phyloP scores from a whole-genome alignment of 1,140 invertebrate species.

The Hydropsyche tenuis region DNA sequence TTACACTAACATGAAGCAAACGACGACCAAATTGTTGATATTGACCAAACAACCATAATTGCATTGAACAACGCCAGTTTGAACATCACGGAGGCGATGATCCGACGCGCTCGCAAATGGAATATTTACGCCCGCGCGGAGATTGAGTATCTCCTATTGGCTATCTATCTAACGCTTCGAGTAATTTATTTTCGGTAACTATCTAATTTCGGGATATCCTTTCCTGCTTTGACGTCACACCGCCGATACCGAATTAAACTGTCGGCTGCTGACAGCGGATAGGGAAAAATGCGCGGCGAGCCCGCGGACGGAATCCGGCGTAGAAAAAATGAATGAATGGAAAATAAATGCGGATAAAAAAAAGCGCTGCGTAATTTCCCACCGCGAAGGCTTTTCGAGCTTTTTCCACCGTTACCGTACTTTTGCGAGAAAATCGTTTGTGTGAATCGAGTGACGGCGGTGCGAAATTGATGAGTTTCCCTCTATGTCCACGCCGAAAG shows the following conservation, averaged over 20 bases:
- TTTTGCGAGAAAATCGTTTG: neutral
- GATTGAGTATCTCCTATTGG: slow-evolving; percentile 1
- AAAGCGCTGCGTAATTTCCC: too few relatives aligned
- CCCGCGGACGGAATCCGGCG: neutral
- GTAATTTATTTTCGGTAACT: slow-evolving; percentile 48
- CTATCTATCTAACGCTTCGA: slow-evolving; percentile 16
- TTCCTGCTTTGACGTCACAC: slow-evolving; percentile 19
- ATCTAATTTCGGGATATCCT: slow-evolving; percentile 45
- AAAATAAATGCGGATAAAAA: neutral
- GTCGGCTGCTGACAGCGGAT: slow-evolving; percentile 41
- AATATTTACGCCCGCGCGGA: slow-evolving; percentile 19
- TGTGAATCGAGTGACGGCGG: neutral
- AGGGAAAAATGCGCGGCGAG: slow-evolving; percentile 31
- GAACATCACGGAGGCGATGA: neutral
- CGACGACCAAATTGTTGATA: too few relatives aligned
- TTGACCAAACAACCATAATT: too few relatives aligned
- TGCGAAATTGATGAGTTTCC: neutral
- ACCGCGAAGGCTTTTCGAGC: too few relatives aligned
- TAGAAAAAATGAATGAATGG: neutral
- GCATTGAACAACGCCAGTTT: neutral
- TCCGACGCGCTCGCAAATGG: neutral
- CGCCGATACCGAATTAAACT: slow-evolving; percentile 44
- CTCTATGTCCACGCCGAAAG: too few relatives aligned
- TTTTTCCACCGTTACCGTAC: too few relatives aligned
- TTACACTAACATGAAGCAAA: too few relatives aligned